These are phyloP conservation scores for Nasonia giraulti DNA, from an alignment of 1,140 invertebrate species.

Conservation along the genomic window DNA sequence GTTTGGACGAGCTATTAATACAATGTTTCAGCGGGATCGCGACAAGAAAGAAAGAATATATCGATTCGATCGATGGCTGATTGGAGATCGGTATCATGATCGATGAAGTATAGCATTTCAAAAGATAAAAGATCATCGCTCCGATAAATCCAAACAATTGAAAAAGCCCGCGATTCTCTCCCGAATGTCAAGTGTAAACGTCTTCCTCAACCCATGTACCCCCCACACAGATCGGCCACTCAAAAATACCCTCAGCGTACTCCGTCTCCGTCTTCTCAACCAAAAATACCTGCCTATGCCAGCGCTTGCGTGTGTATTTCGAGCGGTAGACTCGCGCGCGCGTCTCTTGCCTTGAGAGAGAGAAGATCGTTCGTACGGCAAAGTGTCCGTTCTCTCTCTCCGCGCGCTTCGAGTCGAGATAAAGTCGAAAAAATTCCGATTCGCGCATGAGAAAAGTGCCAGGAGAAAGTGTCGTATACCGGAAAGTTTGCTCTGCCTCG, in stretches of 20 bases:
- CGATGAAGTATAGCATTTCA: too few species aligned
- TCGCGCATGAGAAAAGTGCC: background rate
- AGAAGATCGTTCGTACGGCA: background rate
- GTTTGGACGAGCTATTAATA: too few species aligned
- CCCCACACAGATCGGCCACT: background rate
- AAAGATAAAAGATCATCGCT: too few species aligned
- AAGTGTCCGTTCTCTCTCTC: background rate
- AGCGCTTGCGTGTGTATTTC: constrained; percentile 56
- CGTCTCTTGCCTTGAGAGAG: background rate
- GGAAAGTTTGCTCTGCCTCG: background rate
- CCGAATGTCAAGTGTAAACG: constrained; percentile 17
- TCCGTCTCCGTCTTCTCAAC: constrained; percentile 52
- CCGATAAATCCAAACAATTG: too few species aligned
- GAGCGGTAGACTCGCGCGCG: constrained; percentile 45
- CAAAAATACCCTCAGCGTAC: background rate
- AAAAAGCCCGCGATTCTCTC: too few species aligned
- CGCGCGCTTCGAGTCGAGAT: background rate
- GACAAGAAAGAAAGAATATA: too few species aligned
- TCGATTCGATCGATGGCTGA: too few species aligned
- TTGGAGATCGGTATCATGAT: too few species aligned
- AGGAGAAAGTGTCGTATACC: background rate
- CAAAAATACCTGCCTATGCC: constrained; percentile 61
- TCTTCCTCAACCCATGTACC: background rate
- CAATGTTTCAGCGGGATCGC: too few species aligned
- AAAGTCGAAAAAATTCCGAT: background rate